Base-by-base conservation (phyloP, 2,888 invertebrate genomes). In the Octodonta nipae region DNA sequence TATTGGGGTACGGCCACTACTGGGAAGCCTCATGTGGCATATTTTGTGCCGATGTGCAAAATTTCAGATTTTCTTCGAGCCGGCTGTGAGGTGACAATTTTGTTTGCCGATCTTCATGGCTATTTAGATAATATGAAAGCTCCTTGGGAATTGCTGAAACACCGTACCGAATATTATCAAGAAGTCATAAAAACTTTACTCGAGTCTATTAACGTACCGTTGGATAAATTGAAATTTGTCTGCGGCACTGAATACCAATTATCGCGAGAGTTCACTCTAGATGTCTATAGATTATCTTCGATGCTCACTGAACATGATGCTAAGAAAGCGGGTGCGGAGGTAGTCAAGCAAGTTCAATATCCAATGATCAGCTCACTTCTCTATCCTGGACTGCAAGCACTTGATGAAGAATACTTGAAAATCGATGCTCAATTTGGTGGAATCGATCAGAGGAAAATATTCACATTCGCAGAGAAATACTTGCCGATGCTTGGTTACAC, bases 371-470 rank as follows among this genome's bases (percentile, higher is more conserved):
- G 95, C 55, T 95, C 96, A 6, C 69, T 98, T 3, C 66, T 98
- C 30, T 98, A 98, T 61, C 98, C 98, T 20, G 86, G 61, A 36
- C 45, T 89, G 10, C 86, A 96, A 70, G 92, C 93, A 1, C 67
- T 99, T 35, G 98, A 99, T 68, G 98, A 99, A 64, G 89, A 98
- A 61, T 92, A 98, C 59, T 68, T 99, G n/a, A 85, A 91, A 63
- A 88, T 93, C 13, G 98, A 99, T 70, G 98, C 95, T n/a, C 98
- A 99, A 59, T 98, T 99, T 68, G 98, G 98, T 42, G 98, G 98
- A 15, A 86, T 98, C 3, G 98, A 99, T 67, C 98, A 99, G 63
- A 73, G 98, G 41, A 99, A 98, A 69, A 99, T 99, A 50, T 99
- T 99, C 59, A 95, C 93, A 8, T 81, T 95, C 63, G 78, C 96